Evolutionary conservation across 2,797 vertebrate genomes (phyloP).

Genomic region (Dallia pectoralis): DNA sequence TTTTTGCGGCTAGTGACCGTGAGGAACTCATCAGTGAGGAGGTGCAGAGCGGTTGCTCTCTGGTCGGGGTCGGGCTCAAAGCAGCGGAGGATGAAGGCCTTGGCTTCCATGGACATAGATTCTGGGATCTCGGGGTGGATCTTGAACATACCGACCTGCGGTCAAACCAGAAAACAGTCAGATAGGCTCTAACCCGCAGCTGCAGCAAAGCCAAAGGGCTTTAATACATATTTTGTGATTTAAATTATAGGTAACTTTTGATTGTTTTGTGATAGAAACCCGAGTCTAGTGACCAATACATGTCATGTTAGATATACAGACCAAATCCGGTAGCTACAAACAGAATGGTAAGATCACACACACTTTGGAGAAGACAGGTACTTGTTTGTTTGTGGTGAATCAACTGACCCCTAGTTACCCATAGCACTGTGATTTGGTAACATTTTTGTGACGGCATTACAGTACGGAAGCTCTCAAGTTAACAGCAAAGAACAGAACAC

Average conservation of each 20-base stretch:
- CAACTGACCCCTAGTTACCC: not conserved
- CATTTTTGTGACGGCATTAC: not conserved
- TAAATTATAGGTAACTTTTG: too few species aligned
- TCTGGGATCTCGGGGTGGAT: slow-evolving; percentile 98
- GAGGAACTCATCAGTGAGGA: slow-evolving; percentile 95
- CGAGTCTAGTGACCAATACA: not conserved
- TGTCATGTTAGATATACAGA: not conserved
- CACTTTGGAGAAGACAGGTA: not conserved
- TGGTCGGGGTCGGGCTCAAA: slow-evolving; percentile 94
- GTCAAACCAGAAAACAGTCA: slow-evolving; percentile 7
- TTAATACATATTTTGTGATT: too few species aligned
- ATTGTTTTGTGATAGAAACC: not conserved
- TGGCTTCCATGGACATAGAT: slow-evolving; percentile 95
- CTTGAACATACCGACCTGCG: slow-evolving; percentile 98
- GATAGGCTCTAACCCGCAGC: not conserved
- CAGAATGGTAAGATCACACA: not conserved
- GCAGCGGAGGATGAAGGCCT: slow-evolving; percentile 93
- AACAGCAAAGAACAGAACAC: not conserved
- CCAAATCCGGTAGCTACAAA: not conserved
- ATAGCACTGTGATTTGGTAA: not conserved
- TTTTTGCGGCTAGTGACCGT: slow-evolving; percentile 96
- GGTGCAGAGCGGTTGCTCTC: slow-evolving; percentile 87
- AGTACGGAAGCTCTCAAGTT: not conserved
- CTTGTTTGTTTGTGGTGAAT: not conserved
- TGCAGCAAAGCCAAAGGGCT: not conserved